phyloP scores from a whole-genome alignment of 1,140 invertebrate species.

The Scaptomyza hsui region DNA sequence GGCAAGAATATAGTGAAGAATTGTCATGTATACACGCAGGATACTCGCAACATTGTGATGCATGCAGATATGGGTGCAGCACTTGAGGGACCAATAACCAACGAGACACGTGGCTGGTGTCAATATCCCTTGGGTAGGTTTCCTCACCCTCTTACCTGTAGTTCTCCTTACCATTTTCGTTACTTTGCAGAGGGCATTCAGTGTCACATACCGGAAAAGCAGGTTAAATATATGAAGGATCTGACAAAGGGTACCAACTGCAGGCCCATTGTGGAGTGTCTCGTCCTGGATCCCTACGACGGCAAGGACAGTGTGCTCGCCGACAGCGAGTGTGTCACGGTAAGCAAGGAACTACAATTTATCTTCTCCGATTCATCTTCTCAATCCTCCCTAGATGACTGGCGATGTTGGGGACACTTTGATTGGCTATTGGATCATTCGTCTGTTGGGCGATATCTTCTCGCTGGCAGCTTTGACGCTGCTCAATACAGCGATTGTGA shows the following conservation, averaged over 20 bases:
- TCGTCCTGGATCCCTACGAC: conserved; percentile 88
- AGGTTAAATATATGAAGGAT: conserved; percentile 76
- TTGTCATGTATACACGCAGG: conserved; percentile 86
- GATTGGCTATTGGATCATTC: conserved; percentile 89
- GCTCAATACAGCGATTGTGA: conserved; percentile 90
- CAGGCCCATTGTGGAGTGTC: conserved; percentile 87
- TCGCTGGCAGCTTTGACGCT: conserved; percentile 89
- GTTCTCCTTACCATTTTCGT: neutral
- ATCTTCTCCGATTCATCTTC: neutral
- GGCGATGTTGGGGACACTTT: conserved; percentile 88
- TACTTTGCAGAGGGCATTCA: conserved; percentile 85
- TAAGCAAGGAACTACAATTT: conserved; percentile 43
- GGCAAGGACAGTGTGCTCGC: conserved; percentile 86
- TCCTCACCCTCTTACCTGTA: no score
- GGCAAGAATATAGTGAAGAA: conserved; percentile 69
- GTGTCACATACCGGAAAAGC: conserved; percentile 85
- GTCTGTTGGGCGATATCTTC: conserved; percentile 91
- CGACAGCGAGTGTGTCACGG: conserved; percentile 87
- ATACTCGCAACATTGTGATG: conserved; percentile 83
- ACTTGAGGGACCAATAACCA: conserved; percentile 55
- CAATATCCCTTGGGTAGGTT: conserved; percentile 85
- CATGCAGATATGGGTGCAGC: conserved; percentile 84
- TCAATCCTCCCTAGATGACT: conserved; percentile 55
- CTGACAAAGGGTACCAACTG: conserved; percentile 77
- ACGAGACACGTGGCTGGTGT: conserved; percentile 85